Evolutionary conservation across 2,888 invertebrate genomes (phyloP), one percentile per base, ranked within the genome.

Genomic region (Pterostichus niger): DNA sequence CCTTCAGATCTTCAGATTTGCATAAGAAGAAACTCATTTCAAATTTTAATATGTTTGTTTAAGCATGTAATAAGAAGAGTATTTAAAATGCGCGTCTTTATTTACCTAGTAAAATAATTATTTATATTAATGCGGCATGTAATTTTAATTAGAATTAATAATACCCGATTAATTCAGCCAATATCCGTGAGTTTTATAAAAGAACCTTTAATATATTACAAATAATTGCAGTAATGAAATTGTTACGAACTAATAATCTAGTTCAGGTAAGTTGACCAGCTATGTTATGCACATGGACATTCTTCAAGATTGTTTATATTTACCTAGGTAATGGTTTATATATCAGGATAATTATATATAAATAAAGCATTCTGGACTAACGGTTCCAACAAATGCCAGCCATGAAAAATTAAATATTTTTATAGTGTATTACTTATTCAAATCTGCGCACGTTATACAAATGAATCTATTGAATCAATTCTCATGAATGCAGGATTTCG

Each of bases 261-360:
- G 68, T 71, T 44, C 68, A 71, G 40, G 33, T 35, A 35, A 11
- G 64, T 40, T 24, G 11, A 44, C 44, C 68, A 71, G 44, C 17
- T 71, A 24, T 44, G 17, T 15, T 44, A 44, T 40, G 40, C 40
- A 71, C 13, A 71, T 71, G 40, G 68, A 7, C 17, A 71, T 64
- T 64, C 68, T 71, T 71, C 13, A 71, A 71, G 64, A 64, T 64
- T 64, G 35, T 64, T 64, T 64, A 35, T 64, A 64, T 64, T 64
- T 64, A 64, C 64, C 64, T 64, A 64, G 64, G 35, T 64, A 64
- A 64, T 64, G 64, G 35, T 64, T 64, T 64, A 64, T 64, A 35
- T 64, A 64, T 64, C 64, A 35, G 35, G 31, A 64, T 64, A 64
- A 64, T 64, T 64, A 35, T 64, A 35, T 31, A 64, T 64, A 33